phyloP scores from a whole-genome alignment of 2,113 vertebrate genomes.

The Dicentrarchus labrax region DNA sequence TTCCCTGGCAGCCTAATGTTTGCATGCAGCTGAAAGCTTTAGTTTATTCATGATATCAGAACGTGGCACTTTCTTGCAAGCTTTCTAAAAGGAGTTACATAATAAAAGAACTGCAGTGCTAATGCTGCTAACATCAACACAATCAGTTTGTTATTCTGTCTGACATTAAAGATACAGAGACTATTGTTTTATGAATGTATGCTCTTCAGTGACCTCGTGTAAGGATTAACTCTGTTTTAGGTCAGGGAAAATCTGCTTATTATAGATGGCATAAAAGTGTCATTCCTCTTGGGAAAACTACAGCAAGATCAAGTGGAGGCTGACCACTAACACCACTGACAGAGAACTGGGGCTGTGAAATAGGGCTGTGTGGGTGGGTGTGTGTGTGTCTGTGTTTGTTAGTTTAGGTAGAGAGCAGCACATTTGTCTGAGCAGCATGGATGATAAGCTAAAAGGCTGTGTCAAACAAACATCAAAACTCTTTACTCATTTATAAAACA shows the following conservation, averaged over 20 bases:
- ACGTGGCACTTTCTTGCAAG: constrained; percentile 62
- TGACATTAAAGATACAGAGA: constrained; percentile 31
- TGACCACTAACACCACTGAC: constrained; percentile 37
- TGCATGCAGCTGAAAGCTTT: constrained; percentile 67
- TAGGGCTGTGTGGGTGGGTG: constrained; percentile 4
- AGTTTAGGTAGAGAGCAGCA: constrained; percentile 3
- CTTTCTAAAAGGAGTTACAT: constrained; percentile 68
- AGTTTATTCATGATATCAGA: constrained; percentile 75
- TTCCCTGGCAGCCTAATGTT: constrained; percentile 62
- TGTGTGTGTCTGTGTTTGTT: constrained; percentile 4
- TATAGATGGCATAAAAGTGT: constrained; percentile 61
- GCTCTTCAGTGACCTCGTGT: constrained; percentile 45
- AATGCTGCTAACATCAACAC: constrained; percentile 55
- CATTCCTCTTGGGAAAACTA: constrained; percentile 28
- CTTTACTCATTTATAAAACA: background rate
- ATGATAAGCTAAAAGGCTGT: background rate
- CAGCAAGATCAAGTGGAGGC: constrained; percentile 35
- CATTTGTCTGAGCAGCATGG: background rate
- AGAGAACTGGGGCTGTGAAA: constrained; percentile 28
- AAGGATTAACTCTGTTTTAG: constrained; percentile 72
- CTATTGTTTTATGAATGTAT: constrained; percentile 23
- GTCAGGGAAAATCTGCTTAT: constrained; percentile 64
- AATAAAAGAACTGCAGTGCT: constrained; percentile 57
- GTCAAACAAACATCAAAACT: constrained; percentile 1
- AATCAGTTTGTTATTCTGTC: constrained; percentile 26